Conservation (phyloP, 2,888 invertebrate genomes). For the Nymphalis polychloros region DNA sequence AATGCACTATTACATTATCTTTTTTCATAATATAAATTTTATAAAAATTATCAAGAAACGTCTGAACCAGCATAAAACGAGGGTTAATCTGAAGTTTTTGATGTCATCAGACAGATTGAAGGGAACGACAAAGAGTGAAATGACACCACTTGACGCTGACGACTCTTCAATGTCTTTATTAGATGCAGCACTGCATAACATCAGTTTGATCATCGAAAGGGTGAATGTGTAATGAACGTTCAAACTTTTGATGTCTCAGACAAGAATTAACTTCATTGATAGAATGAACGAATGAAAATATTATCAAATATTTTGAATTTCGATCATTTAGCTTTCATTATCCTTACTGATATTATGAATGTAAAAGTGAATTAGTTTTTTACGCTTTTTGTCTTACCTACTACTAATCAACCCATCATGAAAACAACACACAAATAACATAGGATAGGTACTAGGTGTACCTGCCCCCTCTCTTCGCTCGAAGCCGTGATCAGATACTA, state of each 20-base stretch:
- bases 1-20: too few relatives aligned
- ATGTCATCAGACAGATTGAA: slow-evolving; percentile 18
- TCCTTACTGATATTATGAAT: too few relatives aligned
- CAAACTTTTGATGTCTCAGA: slow-evolving; percentile 12
- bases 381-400: too few relatives aligned
- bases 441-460: too few relatives aligned
- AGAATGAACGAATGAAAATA: not conserved
- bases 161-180: slow-evolving; percentile 62
- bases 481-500: too few relatives aligned
- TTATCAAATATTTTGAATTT: not conserved
- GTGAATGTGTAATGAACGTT: slow-evolving; percentile 51
- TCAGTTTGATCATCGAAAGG: slow-evolving; percentile 56
- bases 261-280: slow-evolving; percentile 24
- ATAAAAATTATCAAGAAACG: not conserved
- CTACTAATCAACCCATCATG: too few relatives aligned
- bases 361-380: too few relatives aligned
- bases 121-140: slow-evolving; percentile 33
- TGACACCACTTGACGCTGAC: slow-evolving; percentile 30
- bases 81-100: slow-evolving; percentile 8
- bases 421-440: too few relatives aligned
- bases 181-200: slow-evolving; percentile 52
- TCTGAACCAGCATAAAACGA: not conserved
- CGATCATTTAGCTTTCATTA: too few relatives aligned
- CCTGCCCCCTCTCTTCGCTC: too few relatives aligned
- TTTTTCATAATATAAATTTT: too few relatives aligned